Percentiles rank a stretch among this genome's conserved stretches.
Evolutionary conservation across 2,113 vertebrate species (phyloP).

Genomic region (Ploceus nigricollis): DNA sequence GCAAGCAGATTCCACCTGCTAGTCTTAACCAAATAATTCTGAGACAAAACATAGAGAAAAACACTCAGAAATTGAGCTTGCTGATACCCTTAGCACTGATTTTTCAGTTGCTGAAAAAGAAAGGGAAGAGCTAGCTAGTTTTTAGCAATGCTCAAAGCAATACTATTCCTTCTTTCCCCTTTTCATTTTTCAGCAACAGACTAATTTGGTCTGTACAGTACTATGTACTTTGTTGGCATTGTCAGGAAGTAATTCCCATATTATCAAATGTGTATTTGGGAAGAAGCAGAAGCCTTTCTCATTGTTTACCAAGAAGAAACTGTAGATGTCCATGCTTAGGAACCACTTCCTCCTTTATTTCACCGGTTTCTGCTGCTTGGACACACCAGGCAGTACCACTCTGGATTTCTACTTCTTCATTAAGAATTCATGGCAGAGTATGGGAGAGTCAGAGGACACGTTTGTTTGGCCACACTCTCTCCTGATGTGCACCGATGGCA

Average conservation of each 20-base stretch:
- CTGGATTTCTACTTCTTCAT: background rate
- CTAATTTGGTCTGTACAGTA: background rate
- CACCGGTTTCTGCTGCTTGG: background rate
- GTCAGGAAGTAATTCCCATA: background rate
- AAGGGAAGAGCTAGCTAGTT: background rate
- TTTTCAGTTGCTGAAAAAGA: background rate
- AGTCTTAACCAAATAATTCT: background rate
- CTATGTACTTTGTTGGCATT: background rate
- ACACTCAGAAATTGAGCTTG: background rate
- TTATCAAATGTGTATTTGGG: fast-evolving
- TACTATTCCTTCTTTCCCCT: background rate
- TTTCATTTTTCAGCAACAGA: background rate
- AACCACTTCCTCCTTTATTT: background rate
- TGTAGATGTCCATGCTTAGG: background rate
- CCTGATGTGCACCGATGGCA: too few relatives aligned
- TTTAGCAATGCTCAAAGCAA: background rate
- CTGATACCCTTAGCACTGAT: background rate
- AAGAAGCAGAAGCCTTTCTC: background rate
- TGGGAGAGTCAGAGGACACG: background rate
- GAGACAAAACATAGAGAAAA: background rate
- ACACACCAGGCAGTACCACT: background rate
- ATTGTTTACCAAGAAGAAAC: background rate
- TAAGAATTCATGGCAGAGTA: background rate
- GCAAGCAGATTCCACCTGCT: background rate
- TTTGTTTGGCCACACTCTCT: background rate